Percentiles rank a stretch among this genome's conserved stretches.
These are phyloP conservation scores for Cryptus armator DNA, from an alignment of 2,888 invertebrate genomes.

Conservation along the genomic window DNA sequence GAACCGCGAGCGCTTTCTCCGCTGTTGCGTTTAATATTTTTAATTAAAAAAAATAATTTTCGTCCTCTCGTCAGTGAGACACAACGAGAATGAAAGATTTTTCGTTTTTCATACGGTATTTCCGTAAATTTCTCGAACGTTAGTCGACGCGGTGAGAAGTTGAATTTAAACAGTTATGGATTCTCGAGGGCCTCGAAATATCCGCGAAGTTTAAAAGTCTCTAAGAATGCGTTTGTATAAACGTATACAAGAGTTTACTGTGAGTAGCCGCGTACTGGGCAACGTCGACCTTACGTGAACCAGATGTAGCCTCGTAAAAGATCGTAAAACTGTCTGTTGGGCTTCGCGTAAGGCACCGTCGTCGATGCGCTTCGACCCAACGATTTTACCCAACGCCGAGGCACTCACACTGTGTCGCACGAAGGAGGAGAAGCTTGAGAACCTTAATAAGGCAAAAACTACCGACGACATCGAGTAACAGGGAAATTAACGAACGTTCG, in stretches of 20 bases:
- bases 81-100: background rate
- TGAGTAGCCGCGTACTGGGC: background rate
- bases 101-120: background rate
- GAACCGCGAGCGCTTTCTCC: background rate
- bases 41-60: background rate
- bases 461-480: background rate
- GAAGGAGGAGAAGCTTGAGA: background rate
- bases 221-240: background rate
- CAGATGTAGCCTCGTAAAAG: conserved; percentile 59
- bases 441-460: background rate
- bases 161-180: background rate
- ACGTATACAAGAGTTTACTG: background rate
- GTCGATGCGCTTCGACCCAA: background rate
- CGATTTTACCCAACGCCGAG: conserved; percentile 10
- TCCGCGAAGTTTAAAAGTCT: conserved; percentile 11
- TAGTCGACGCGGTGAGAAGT: background rate
- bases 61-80: background rate
- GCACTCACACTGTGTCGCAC: background rate
- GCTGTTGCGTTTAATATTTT: background rate
- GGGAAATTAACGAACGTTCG: background rate
- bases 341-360: background rate
- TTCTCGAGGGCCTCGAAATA: background rate
- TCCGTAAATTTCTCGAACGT: background rate
- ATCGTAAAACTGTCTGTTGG: conserved; percentile 47
- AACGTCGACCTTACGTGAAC: conserved; percentile 47